These are phyloP conservation scores for Pomatorhinus ruficollis DNA, from an alignment of 2,113 vertebrate genomes.

Conservation along the genomic window DNA sequence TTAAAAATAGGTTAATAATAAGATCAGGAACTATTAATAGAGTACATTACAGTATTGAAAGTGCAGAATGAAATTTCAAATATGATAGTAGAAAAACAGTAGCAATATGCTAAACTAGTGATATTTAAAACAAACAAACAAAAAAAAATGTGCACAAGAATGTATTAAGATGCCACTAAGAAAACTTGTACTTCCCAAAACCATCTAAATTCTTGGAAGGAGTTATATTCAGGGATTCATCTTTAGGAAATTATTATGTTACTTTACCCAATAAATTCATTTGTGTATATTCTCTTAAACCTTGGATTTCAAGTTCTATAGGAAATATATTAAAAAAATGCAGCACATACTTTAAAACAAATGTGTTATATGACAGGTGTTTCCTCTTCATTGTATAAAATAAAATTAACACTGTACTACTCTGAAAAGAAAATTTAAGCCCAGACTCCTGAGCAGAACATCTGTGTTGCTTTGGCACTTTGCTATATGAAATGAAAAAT, in stretches of 20 bases:
- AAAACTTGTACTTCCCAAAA: not conserved
- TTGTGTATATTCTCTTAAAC: not conserved
- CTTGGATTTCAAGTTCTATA: not conserved
- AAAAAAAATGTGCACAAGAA: rapidly evolving
- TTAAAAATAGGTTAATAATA: not conserved
- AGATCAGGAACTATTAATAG: not conserved
- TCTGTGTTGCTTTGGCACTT: conserved; percentile 45
- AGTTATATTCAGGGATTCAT: not conserved
- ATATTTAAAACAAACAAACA: not conserved
- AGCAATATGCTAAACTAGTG: not conserved
- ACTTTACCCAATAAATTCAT: not conserved
- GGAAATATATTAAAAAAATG: not conserved
- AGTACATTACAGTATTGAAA: not conserved
- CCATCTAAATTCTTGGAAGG: not conserved
- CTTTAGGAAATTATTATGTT: not conserved
- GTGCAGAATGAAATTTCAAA: not conserved
- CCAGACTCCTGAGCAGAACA: conserved; percentile 13
- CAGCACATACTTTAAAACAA: not conserved
- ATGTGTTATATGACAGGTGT: not conserved
- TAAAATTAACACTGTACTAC: not conserved
- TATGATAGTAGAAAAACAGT: not conserved
- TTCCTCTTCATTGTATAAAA: not conserved
- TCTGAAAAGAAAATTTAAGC: not conserved
- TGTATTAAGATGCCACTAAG: not conserved
- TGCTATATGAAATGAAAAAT: conserved; percentile 27